A percentile compares a stretch with the other conserved stretches of the same genome.
Conservation (phyloP, 2,113 vertebrate species). For the Erythrocebus patas region DNA sequence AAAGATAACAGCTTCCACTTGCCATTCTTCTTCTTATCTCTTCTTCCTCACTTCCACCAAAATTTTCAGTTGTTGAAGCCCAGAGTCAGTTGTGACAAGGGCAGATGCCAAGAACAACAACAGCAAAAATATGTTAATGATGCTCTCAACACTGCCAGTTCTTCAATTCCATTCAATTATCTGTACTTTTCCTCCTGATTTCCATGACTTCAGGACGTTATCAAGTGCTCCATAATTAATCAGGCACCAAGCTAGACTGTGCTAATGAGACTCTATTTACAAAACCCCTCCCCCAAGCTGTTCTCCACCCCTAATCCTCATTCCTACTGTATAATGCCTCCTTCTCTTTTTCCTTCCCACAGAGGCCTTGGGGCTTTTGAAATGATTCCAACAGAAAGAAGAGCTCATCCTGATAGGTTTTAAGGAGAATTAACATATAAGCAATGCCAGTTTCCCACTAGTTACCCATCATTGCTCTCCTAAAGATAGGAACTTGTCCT, state of each 20-base stretch:
- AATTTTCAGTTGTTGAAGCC: slow-evolving; percentile 46
- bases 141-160: slow-evolving; percentile 53
- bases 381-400: slow-evolving; percentile 76
- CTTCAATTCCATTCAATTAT: slow-evolving; percentile 75
- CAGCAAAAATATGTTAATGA: slow-evolving; percentile 39
- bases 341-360: slow-evolving; percentile 29
- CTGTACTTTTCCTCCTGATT: slow-evolving; percentile 77
- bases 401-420: slow-evolving; percentile 75
- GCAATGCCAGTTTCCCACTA: slow-evolving; percentile 71
- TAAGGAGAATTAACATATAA: slow-evolving; percentile 78
- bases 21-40: rapidly evolving
- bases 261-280: slow-evolving; percentile 82
- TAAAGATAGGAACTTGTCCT: background rate
- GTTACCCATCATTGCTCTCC: slow-evolving; percentile 66
- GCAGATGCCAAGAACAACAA: slow-evolving; percentile 56
- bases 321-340: slow-evolving; percentile 46
- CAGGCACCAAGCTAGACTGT: slow-evolving; percentile 76
- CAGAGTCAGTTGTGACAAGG: background rate
- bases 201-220: slow-evolving; percentile 81
- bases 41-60: slow-evolving; percentile 40
- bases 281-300: slow-evolving; percentile 57
- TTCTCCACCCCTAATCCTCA: slow-evolving; percentile 33
- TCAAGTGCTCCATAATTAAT: slow-evolving; percentile 86
- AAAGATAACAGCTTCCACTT: background rate
- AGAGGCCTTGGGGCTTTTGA: slow-evolving; percentile 78